Evolutionary conservation across 1,140 invertebrate species (phyloP).

Genomic region (Drosophila arizonae): DNA sequence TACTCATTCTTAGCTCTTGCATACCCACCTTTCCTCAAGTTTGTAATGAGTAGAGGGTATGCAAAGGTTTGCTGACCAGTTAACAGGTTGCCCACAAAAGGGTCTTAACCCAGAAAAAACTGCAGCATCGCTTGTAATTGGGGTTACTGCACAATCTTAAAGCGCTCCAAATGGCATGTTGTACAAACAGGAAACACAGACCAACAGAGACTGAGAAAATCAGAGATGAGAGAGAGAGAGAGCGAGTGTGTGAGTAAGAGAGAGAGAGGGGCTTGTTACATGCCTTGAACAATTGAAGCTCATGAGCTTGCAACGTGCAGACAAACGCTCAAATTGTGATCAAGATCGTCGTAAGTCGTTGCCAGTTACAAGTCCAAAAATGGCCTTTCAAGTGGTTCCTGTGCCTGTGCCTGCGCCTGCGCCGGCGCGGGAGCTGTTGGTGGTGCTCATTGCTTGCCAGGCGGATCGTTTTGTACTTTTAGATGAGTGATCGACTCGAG

Average conservation of each 20-base stretch:
- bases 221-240: background rate
- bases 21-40: background rate
- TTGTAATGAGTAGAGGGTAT: slow-evolving; percentile 10
- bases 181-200: slow-evolving; percentile 56
- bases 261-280: slow-evolving; percentile 20
- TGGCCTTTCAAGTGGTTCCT: slow-evolving; percentile 62
- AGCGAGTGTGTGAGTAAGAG: background rate
- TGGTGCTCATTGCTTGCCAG: slow-evolving; percentile 22
- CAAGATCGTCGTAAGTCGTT: slow-evolving; percentile 69
- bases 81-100: slow-evolving; percentile 55
- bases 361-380: slow-evolving; percentile 66
- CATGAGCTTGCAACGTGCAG: slow-evolving; percentile 66
- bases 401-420: background rate
- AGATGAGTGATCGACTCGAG: slow-evolving; percentile 78
- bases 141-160: slow-evolving; percentile 68
- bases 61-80: slow-evolving; percentile 11
- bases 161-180: slow-evolving; percentile 56
- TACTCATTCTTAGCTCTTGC: background rate
- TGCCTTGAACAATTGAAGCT: slow-evolving; percentile 64
- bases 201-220: background rate
- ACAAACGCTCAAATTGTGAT: slow-evolving; percentile 76
- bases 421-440: slow-evolving; percentile 61
- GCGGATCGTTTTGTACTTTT: slow-evolving; percentile 51
- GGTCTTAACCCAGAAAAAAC: slow-evolving; percentile 67
- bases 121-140: slow-evolving; percentile 66